Percentiles rank a stretch among this genome's conserved stretches.
These are phyloP conservation scores for Neodiprion lecontei DNA, from an alignment of 1,140 invertebrate species.

Conservation along the genomic window DNA sequence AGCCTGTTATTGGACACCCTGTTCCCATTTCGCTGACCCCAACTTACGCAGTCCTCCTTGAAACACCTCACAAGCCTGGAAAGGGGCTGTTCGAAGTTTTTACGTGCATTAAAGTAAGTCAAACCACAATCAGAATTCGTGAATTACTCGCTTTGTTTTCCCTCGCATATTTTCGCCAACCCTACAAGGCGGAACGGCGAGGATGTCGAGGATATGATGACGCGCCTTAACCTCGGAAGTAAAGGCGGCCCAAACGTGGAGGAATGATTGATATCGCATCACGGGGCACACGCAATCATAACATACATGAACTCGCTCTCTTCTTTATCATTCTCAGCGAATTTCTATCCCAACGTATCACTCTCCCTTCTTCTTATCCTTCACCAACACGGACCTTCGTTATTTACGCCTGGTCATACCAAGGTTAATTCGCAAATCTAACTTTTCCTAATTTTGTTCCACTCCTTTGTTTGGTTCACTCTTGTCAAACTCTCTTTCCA, in stretches of 20 bases:
- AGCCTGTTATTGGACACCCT: slow-evolving; percentile 1
- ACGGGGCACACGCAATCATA: neutral
- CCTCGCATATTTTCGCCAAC: neutral
- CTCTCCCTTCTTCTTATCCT: neutral
- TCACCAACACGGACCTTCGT: neutral
- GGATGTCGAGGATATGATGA: neutral
- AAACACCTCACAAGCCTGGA: slow-evolving; percentile 41
- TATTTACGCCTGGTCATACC: neutral
- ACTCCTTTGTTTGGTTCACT: neutral
- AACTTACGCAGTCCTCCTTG: slow-evolving; percentile 50
- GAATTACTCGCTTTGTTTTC: neutral
- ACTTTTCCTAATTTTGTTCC: neutral
- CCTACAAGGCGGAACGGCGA: neutral
- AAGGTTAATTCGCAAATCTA: neutral
- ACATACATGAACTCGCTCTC: neutral
- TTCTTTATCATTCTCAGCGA: neutral
- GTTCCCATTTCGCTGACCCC: slow-evolving; percentile 45
- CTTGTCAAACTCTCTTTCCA: neutral
- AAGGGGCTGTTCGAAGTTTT: slow-evolving; percentile 49
- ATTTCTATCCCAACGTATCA: neutral
- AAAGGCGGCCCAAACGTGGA: neutral
- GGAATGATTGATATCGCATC: neutral
- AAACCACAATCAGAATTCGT: slow-evolving; percentile 9
- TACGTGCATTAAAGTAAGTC: slow-evolving; percentile 55
- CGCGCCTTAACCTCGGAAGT: slow-evolving; percentile 14